Evolutionary conservation across 2,797 vertebrate genomes (phyloP).

Genomic region (Myripristis murdjan): DNA sequence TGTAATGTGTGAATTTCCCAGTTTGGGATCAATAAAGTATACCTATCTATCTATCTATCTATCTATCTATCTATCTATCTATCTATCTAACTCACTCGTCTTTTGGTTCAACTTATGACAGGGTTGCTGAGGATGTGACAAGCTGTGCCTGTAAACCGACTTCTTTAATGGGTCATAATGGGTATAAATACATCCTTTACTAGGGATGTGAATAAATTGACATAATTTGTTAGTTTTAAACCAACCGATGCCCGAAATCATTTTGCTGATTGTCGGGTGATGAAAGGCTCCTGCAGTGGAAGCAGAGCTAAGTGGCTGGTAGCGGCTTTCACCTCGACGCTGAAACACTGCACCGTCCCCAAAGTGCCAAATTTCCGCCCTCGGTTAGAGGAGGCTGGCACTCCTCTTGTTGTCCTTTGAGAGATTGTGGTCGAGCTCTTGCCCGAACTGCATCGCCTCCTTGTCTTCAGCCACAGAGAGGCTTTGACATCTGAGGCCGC

Average conservation of each 20-base stretch:
- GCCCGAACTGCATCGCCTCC: conserved; percentile 57
- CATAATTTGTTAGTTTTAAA: conserved; percentile 70
- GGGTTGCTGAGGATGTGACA: too few species aligned
- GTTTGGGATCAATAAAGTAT: too few species aligned
- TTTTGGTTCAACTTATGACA: too few species aligned
- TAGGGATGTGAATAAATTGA: conserved; percentile 62
- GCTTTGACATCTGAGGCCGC: conserved; percentile 35
- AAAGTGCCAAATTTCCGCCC: conserved; percentile 67
- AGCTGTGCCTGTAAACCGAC: too few species aligned
- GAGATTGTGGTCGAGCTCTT: conserved; percentile 49
- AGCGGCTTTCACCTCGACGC: conserved; percentile 48
- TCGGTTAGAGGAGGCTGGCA: conserved; percentile 43
- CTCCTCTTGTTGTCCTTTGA: conserved; percentile 39
- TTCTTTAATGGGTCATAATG: too few species aligned
- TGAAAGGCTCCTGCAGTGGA: conserved; percentile 69
- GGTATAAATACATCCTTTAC: too few species aligned
- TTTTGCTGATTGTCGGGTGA: conserved; percentile 66
- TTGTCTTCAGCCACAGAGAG: conserved; percentile 55
- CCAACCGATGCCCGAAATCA: conserved; percentile 47
- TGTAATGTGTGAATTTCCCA: too few species aligned
- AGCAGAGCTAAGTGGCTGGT: conserved; percentile 57
- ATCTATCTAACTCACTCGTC: too few species aligned
- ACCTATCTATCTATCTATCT: too few species aligned
- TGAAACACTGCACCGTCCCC: conserved; percentile 60
- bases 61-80: too few species aligned